Conservation (phyloP, 2,888 invertebrate species). For the Sarcophaga caerulescens region DNA sequence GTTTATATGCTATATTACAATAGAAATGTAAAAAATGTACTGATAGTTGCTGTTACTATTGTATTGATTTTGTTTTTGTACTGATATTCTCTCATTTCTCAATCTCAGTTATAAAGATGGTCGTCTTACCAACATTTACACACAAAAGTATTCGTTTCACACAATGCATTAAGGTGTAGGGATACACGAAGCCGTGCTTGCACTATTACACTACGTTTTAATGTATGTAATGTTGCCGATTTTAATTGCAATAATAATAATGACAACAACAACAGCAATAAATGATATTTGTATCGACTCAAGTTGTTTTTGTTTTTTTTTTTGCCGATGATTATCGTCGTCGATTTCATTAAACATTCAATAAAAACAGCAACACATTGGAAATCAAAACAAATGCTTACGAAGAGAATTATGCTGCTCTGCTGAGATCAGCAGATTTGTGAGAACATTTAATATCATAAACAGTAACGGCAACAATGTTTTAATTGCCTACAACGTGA, state of each 20-base stretch:
- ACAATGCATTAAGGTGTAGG: too few relatives aligned
- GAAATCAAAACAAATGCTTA: conserved; percentile 5
- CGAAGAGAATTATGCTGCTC: conserved; percentile 29
- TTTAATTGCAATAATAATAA: background rate
- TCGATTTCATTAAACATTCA: background rate
- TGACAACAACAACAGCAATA: background rate
- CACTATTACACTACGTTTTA: too few relatives aligned
- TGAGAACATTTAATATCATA: conserved; percentile 45
- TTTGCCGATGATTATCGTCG: background rate
- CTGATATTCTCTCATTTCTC: too few relatives aligned
- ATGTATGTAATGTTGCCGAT: background rate
- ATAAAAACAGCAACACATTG: background rate
- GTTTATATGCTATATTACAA: too few relatives aligned
- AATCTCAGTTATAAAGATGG: too few relatives aligned
- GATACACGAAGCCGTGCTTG: too few relatives aligned
- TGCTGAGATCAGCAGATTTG: conserved; percentile 30
- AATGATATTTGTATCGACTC: background rate
- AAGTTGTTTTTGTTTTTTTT: background rate
- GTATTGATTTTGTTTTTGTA: too few relatives aligned
- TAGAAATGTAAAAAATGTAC: too few relatives aligned
- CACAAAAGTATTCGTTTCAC: too few relatives aligned
- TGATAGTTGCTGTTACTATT: too few relatives aligned
- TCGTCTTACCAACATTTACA: too few relatives aligned
- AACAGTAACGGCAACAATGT: background rate
- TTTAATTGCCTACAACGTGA: conserved; percentile 34